Evolutionary conservation across 2,888 invertebrate genomes (phyloP).

Genomic region (Drosophila fulvimacula): DNA sequence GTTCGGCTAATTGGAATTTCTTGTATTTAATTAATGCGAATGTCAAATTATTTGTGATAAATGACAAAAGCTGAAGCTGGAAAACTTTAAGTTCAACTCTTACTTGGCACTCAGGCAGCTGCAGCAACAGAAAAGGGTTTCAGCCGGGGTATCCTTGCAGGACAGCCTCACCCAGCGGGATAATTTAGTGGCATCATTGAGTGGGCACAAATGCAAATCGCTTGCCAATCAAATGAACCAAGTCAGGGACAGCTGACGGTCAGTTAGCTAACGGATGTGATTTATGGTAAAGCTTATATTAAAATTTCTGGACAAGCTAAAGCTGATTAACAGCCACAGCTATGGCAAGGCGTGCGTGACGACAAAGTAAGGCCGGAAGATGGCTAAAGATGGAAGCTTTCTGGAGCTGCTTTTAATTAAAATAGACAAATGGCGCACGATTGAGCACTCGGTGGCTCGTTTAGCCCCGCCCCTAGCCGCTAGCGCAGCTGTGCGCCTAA

Average conservation of each 20-base stretch:
- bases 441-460: constrained; percentile 66
- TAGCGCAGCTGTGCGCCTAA: constrained; percentile 70
- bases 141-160: too few relatives aligned
- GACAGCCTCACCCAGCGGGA: background rate
- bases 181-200: constrained; percentile 62
- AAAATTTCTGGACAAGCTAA: constrained; percentile 53
- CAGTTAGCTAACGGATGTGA: constrained; percentile 65
- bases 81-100: background rate
- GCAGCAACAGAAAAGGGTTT: background rate
- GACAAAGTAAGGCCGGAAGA: constrained; percentile 12
- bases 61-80: constrained; percentile 8
- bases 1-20: constrained; percentile 18
- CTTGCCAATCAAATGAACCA: constrained; percentile 56
- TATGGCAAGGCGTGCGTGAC: constrained; percentile 58
- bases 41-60: constrained; percentile 9
- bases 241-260: constrained; percentile 67
- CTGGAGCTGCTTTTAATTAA: constrained; percentile 69
- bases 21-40: constrained; percentile 5
- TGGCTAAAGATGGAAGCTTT: constrained; percentile 23
- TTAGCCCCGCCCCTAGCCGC: constrained; percentile 1
- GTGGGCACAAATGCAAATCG: constrained; percentile 44
- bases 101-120: background rate
- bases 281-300: constrained; percentile 72
- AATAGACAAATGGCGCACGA: constrained; percentile 79
- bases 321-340: constrained; percentile 62